Evolutionary conservation across 2,888 invertebrate species (phyloP), one percentile per base, ranked within the genome.

Genomic region (Kuschelorhynchus macadamiae): DNA sequence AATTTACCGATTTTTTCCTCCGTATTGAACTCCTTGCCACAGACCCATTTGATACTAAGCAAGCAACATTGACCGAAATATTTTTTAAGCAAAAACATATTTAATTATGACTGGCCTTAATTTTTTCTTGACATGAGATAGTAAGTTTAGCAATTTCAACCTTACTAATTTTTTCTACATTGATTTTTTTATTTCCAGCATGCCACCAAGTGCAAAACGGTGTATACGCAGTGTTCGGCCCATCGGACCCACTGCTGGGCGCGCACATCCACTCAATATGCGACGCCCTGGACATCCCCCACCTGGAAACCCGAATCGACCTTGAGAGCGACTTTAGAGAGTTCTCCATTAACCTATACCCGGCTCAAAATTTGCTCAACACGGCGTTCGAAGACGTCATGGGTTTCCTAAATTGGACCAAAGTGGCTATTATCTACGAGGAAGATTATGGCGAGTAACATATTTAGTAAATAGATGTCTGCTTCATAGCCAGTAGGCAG

Each of bases 211-310:
- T 92, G 62, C 86, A 87, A 71, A 85, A 86, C 64, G 93, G 93
- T 2, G 89, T 91, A 14, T 90, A 90, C 71, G 92, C 92, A 5
- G 87, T 94, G 62, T 92, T 93, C 80, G 93, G 93, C 21, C 92
- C 93, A n/a, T 89, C 90, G 12, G 90, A 92, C 78, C 88, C 89
- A n/a, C 83, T 89, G 53, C 84, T 92, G 55, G 90, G 92, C 20
- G 86, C 88, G 46, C 92, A 94, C 82, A 90, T 93, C 36, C 92
- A 93, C 81, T 92, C 92, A 52, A 90, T 93, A 76, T 93, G 93
- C 81, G 92, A 92, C 81, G 90, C 92, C 14, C 85, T 93, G 71
- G 92, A 93, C 81, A 90, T 94, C 76, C 93, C 93, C 41, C 92
- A 93, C 83, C 84, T 94, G 74, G 92, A 92, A 81, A 88, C 90